Conservation (phyloP, 1,140 invertebrate species). For the Heliconius congener region DNA sequence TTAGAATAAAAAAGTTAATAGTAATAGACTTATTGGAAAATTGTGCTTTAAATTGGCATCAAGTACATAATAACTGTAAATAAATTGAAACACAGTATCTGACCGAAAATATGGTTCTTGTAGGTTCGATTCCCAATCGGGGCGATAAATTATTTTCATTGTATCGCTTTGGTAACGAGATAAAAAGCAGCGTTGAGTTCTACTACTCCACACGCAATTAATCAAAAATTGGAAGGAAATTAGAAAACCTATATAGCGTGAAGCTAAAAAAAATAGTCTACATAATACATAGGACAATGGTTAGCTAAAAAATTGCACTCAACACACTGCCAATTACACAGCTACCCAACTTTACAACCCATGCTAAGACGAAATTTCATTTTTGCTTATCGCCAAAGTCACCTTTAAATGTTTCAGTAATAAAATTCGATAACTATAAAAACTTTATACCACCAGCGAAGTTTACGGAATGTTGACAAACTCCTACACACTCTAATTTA, state of each 20-base stretch:
- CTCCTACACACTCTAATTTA: constrained; percentile 20
- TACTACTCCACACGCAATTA: too few relatives aligned
- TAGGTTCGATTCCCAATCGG: too few relatives aligned
- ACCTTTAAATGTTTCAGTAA: constrained; percentile 23
- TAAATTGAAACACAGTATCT: too few relatives aligned
- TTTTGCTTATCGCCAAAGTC: constrained; percentile 24
- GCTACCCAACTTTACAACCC: not conserved
- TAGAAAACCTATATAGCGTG: not conserved
- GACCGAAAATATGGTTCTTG: too few relatives aligned
- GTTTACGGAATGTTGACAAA: constrained; percentile 27
- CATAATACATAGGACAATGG: not conserved
- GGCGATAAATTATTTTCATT: too few relatives aligned
- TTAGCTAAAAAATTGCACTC: not conserved
- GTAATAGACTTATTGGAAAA: too few relatives aligned
- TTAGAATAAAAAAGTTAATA: too few relatives aligned
- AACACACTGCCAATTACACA: not conserved
- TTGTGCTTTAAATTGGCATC: too few relatives aligned
- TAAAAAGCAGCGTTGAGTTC: too few relatives aligned
- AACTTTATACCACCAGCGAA: constrained; percentile 20
- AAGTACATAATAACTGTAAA: too few relatives aligned
- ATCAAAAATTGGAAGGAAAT: not conserved
- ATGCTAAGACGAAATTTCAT: not conserved
- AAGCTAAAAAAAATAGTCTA: not conserved
- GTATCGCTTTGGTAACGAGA: too few relatives aligned
- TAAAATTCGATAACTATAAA: constrained; percentile 26